Conservation (phyloP, 2,113 vertebrate genomes). For the Prolemur simus region DNA sequence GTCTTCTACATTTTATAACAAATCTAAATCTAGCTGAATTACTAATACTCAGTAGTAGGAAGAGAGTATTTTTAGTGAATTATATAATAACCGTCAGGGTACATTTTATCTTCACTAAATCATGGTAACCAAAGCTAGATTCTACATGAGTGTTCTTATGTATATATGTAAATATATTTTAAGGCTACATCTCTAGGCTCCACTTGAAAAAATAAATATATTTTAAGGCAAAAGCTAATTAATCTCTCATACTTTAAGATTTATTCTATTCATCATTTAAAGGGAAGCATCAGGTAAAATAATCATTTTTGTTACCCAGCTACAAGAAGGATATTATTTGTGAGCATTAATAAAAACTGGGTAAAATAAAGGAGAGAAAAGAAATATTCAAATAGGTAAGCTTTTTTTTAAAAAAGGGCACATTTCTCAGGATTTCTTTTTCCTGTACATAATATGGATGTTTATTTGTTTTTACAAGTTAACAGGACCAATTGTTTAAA, state of each 20-base stretch:
- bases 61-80: neutral
- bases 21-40: conserved; percentile 31
- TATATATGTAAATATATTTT: neutral
- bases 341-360: neutral
- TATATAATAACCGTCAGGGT: neutral
- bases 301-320: neutral
- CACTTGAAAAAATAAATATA: too few species aligned
- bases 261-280: neutral
- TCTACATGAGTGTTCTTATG: neutral
- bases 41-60: neutral
- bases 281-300: neutral
- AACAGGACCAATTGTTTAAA: conserved; percentile 21
- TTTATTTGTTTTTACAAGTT: conserved; percentile 55
- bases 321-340: neutral
- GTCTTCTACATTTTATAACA: conserved; percentile 15
- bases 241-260: neutral
- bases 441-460: neutral
- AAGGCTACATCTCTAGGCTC: too few species aligned
- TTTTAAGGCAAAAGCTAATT: neutral
- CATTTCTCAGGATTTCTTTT: conserved; percentile 39
- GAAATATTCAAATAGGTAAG: neutral
- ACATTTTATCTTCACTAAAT: neutral
- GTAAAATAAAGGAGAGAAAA: neutral
- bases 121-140: neutral
- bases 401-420: neutral